These are phyloP conservation scores for Latheticus oryzae DNA, from an alignment of 2,888 invertebrate species.

Conservation along the genomic window DNA sequence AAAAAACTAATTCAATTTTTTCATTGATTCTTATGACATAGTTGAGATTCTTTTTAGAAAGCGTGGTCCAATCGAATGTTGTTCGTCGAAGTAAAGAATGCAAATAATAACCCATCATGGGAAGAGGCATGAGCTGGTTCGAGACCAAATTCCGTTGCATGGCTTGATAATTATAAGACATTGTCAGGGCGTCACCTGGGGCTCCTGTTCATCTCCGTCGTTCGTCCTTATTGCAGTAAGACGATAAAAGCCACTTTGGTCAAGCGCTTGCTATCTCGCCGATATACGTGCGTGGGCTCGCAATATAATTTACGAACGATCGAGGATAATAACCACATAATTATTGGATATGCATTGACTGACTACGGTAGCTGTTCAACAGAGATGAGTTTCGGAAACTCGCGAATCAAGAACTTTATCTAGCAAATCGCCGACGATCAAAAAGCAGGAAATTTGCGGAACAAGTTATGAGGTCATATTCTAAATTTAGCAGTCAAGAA, in stretches of 20 bases:
- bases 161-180: conserved; percentile 58
- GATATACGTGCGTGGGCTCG: conserved; percentile 62
- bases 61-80: too few relatives aligned
- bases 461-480: too few relatives aligned
- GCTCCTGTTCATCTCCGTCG: conserved; percentile 54
- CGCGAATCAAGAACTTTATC: conserved; percentile 9
- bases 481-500: too few relatives aligned
- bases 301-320: conserved; percentile 64
- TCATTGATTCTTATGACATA: too few relatives aligned
- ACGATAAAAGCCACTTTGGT: conserved; percentile 53
- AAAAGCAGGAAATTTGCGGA: too few relatives aligned
- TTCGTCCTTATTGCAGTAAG: conserved; percentile 46
- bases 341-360: conserved; percentile 55
- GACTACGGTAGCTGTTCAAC: conserved; percentile 38
- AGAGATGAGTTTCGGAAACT: conserved; percentile 10
- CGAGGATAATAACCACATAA: conserved; percentile 63
- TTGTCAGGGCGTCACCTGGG: conserved; percentile 61
- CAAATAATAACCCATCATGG: conserved; percentile 54
- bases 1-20: too few relatives aligned
- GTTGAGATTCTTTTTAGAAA: too few relatives aligned
- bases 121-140: conserved; percentile 28
- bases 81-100: conserved; percentile 55
- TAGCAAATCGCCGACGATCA: too few relatives aligned
- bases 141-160: conserved; percentile 49
- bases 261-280: conserved; percentile 48